These are phyloP conservation scores for Laterallus jamaicensis DNA, from an alignment of 2,113 vertebrate genomes.

Conservation along the genomic window DNA sequence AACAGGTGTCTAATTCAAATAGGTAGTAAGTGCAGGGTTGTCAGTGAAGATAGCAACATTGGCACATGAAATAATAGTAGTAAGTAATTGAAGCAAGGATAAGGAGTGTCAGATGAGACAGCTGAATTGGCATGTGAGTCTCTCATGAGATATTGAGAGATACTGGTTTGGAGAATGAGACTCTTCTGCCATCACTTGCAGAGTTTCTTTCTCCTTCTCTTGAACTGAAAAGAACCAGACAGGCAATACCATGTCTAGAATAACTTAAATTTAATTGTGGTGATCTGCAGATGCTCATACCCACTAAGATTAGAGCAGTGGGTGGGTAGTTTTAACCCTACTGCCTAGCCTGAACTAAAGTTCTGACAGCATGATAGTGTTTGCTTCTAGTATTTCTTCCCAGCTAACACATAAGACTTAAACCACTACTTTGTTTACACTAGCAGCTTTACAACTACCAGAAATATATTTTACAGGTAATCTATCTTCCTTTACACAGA, in stretches of 20 bases:
- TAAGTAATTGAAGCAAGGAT: neutral
- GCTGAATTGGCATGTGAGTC: neutral
- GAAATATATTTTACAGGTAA: neutral
- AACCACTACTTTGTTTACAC: neutral
- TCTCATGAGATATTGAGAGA: neutral
- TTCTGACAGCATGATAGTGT: neutral
- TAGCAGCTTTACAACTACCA: neutral
- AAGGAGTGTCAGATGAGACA: conserved; percentile 25
- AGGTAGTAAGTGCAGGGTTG: neutral
- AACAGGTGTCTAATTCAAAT: neutral
- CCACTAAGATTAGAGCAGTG: neutral
- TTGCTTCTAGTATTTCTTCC: neutral
- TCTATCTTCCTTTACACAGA: neutral
- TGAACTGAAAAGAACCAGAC: neutral
- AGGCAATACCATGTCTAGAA: neutral
- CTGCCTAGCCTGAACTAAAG: neutral
- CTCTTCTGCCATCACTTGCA: neutral
- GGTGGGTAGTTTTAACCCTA: neutral
- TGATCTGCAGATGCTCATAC: neutral
- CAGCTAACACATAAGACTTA: neutral
- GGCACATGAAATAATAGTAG: neutral
- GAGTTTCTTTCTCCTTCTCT: neutral
- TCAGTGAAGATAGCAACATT: neutral
- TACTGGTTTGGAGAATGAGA: neutral
- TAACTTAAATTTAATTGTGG: neutral